Base-by-base conservation (phyloP, 2,888 invertebrate species). In the Dicyrtoma fusca region DNA sequence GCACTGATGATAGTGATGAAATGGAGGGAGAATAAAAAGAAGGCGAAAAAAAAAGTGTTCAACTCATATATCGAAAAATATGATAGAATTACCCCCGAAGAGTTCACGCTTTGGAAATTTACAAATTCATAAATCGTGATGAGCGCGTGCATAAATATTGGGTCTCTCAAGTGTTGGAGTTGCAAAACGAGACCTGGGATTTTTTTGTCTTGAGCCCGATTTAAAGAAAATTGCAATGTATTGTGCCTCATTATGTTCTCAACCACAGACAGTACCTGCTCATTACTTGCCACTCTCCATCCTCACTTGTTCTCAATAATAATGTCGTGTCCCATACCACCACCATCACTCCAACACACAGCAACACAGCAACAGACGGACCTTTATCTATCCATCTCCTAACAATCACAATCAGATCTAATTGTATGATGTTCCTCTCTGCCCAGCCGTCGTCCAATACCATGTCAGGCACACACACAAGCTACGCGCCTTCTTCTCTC, bases 111-210 rank as follows among this genome's bases (percentile, higher is more conserved):
- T 74, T 74, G 57, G 44, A 62, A 64, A 71, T 74, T 71, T 68
- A 64, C 55, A 74, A 74, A 74, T 71, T 71, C 68, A 71, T 69
- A 74, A 74, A 71, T 74, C 74, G 71, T 74, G 74, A 74, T 62
- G 64, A 61, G 19, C 14, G 44, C 49, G 53, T 61, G 62, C 68
- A 71, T 71, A 55, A 53, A 71, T 63, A 71, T 61, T 64, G 63
- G 51, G 63, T 19, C 71, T 64, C 17, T 49, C 17, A 34, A 34
- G 34, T 34, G 34, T 34, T 34, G 4, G 34, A 34, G 8, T 34
- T 34, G 34, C 34, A 34, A 34, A 34, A 34, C 34, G 34, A 53
- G 53, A 17, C 49, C 49, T 21, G 17, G 53, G 8, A 34, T 34
- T 34, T 34, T 34, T 34, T 34, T 53, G 53, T 53, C 49, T 53